Conservation (phyloP, 2,797 vertebrate genomes). For the Chrysocyon brachyurus region DNA sequence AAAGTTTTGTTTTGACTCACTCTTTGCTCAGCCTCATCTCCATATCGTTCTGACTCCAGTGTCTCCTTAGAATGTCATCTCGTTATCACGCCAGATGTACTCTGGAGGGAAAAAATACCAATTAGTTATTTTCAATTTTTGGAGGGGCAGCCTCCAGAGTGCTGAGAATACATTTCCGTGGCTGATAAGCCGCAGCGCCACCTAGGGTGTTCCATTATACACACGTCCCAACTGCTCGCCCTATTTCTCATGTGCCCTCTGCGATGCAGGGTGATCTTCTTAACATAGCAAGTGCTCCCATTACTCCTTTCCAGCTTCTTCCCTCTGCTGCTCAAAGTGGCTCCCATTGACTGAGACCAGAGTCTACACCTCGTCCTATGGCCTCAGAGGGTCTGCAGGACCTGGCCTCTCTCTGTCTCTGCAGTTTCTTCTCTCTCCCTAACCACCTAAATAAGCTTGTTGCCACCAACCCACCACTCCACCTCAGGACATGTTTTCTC, state of each 20-base stretch:
- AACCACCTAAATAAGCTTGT: not conserved
- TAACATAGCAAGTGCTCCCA: rapidly evolving
- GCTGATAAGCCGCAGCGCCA: not conserved
- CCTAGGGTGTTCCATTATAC: not conserved
- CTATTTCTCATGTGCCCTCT: not conserved
- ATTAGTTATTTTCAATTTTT: not conserved
- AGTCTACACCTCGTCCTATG: not conserved
- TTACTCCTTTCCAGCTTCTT: not conserved
- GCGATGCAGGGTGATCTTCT: not conserved
- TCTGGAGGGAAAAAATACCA: not conserved
- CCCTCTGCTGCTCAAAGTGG: not conserved
- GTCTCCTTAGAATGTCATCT: not conserved
- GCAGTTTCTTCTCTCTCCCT: not conserved
- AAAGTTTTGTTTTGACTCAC: not conserved
- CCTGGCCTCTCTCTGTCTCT: rapidly evolving
- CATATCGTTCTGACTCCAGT: rapidly evolving
- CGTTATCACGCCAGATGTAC: too few species aligned
- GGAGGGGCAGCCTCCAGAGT: not conserved
- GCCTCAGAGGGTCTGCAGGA: not conserved
- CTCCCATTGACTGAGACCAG: not conserved
- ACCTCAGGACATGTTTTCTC: rapidly evolving
- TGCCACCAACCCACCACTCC: too few species aligned
- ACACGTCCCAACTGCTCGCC: rapidly evolving
- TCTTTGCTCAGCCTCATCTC: not conserved
- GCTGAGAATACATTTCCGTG: not conserved